Base-by-base conservation (phyloP, 2,113 vertebrate species). In the Climacteris rufus region DNA sequence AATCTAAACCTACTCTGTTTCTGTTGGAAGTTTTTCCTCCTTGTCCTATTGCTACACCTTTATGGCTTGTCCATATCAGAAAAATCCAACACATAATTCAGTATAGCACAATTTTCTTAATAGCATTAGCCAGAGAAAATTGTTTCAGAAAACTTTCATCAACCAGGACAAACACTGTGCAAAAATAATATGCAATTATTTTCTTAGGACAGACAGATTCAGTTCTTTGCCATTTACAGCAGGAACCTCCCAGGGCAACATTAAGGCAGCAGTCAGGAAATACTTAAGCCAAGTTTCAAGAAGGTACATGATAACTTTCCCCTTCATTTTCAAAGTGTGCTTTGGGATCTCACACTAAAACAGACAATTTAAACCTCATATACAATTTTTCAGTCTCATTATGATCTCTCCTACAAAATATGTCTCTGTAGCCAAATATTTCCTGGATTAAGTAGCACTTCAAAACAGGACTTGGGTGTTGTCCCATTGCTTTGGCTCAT, bases 161-260 rank as follows among this genome's bases (percentile, higher is more conserved):
- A 65, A 7, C 12, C 45, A 53, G 25, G 0, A 3, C 35, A 57
- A 16, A 39, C 11, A 31, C 2, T 1, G 25, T 12, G 6, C 7
- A 83, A 63, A 90, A 88, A 49, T 42, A 77, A 24, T 15, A 9
- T 2, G 4, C 9, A 44, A 47, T 57, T 33, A 49, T 42, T 40
- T 81, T 75, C 77, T 87, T 35, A 64, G 24, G 27, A 54, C 13
- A 68, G 45, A 31, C 1, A 49, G 9, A 53, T 65, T 40, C n/a
- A 54, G 15, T 57, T 83, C 21, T 75, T 83, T 71, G 22, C 11
- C 35, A 27, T 60, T 94, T 85, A 66, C 56, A 84, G 33, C 21
- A 59, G 20, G 19, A 87, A 83, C 30, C 2, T 68, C 25, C 17
- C 22, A 35, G 4, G 11, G 7, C 8, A 44, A 61, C 42, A 64